Conservation (phyloP, 2,797 vertebrate genomes). For the Phoebastria nigripes region DNA sequence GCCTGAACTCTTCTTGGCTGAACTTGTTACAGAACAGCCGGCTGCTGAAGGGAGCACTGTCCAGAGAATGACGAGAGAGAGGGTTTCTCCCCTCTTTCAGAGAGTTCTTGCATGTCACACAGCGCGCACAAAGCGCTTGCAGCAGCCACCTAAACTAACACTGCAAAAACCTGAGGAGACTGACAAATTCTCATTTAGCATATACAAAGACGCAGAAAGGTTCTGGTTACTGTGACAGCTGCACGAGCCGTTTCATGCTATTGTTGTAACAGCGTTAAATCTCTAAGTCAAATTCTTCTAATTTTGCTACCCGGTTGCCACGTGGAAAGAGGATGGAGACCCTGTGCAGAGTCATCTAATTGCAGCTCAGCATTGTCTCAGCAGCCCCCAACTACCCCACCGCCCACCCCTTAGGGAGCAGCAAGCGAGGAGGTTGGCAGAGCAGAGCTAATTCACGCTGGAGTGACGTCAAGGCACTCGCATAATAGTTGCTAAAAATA, state of each 20-base stretch:
- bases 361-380: neutral
- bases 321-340: neutral
- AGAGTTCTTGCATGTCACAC: neutral
- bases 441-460: constrained; percentile 8
- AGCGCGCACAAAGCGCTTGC: neutral
- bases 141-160: neutral
- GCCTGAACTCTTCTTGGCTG: neutral
- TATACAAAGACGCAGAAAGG: neutral
- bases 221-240: neutral
- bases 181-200: neutral
- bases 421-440: constrained; percentile 19
- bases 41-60: neutral
- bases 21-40: neutral
- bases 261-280: neutral
- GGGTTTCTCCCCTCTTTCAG: neutral
- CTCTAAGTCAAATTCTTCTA: neutral
- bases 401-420: neutral
- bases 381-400: neutral
- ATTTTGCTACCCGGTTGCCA: neutral
- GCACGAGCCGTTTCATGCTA: neutral
- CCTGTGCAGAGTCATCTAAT: neutral
- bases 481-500: constrained; percentile 62
- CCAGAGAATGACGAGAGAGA: fast-evolving
- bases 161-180: neutral
- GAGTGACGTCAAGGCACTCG: constrained; percentile 60